These are phyloP conservation scores for Strigamia maritima DNA, from an alignment of 2,888 invertebrate genomes.

Conservation along the genomic window DNA sequence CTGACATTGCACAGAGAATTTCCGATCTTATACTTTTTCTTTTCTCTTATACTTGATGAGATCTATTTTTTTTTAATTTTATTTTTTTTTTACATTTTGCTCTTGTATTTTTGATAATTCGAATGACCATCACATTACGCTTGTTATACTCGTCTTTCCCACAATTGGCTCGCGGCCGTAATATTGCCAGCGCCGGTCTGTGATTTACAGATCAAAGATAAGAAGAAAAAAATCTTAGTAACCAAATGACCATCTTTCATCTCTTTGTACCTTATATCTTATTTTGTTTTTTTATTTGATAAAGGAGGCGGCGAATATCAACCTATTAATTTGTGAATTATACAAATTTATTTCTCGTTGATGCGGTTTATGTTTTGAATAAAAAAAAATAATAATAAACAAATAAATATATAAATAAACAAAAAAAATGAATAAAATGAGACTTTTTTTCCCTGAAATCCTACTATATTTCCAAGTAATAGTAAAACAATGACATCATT, in stretches of 20 bases:
- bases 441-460: background rate
- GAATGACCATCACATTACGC: background rate
- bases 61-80: background rate
- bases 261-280: background rate
- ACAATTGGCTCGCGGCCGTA: slow-evolving; percentile 1
- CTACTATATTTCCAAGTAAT: slow-evolving; percentile 7
- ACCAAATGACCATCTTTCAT: background rate
- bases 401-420: background rate
- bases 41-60: background rate
- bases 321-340: slow-evolving; percentile 3
- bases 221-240: background rate
- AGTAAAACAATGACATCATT: background rate
- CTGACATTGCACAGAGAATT: background rate
- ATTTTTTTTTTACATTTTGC: background rate
- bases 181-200: slow-evolving; percentile 15
- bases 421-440: background rate
- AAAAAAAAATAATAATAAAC: background rate
- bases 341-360: slow-evolving; percentile 19
- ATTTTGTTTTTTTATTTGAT: background rate
- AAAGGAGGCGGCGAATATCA: slow-evolving; percentile 14
- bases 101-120: background rate
- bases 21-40: slow-evolving; percentile 3
- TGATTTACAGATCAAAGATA: slow-evolving; percentile 25
- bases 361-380: background rate
- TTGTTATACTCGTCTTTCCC: background rate